phyloP scores from a whole-genome alignment of 2,113 vertebrate genomes.

The Hylia prasina region DNA sequence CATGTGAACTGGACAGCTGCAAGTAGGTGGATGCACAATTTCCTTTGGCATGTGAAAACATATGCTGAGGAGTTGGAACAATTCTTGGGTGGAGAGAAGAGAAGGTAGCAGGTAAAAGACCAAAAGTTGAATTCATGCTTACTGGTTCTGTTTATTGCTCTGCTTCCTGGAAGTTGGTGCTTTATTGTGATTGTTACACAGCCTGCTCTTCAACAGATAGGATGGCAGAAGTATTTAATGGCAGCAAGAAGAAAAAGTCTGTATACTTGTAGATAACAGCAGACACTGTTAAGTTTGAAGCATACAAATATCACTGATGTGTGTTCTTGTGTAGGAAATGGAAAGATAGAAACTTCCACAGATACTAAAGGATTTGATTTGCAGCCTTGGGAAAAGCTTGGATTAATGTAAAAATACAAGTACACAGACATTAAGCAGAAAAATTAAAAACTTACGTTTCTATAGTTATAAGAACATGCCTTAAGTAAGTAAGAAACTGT shows the following conservation, averaged over 20 bases:
- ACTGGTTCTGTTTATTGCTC: background rate
- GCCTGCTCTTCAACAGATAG: background rate
- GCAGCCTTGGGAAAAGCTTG: background rate
- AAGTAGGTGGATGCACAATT: rapidly evolving
- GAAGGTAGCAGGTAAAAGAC: background rate
- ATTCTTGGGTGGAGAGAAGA: background rate
- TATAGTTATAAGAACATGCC: background rate
- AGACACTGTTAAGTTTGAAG: background rate
- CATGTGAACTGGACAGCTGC: background rate
- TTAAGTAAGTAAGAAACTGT: background rate
- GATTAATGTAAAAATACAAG: background rate
- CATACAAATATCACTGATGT: background rate
- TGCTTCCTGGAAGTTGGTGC: background rate
- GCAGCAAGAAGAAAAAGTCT: background rate
- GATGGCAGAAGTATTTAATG: background rate
- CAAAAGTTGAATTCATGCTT: background rate
- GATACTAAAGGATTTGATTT: background rate
- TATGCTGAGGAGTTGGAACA: background rate
- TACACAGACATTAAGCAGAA: background rate
- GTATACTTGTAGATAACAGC: background rate
- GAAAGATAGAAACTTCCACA: background rate
- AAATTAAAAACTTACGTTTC: background rate
- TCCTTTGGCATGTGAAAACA: background rate
- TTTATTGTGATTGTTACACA: background rate
- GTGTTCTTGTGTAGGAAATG: background rate